Evolutionary conservation across 1,140 invertebrate genomes (phyloP), one percentile per base, ranked within the genome.

Genomic region (Drosophila ogumai): DNA sequence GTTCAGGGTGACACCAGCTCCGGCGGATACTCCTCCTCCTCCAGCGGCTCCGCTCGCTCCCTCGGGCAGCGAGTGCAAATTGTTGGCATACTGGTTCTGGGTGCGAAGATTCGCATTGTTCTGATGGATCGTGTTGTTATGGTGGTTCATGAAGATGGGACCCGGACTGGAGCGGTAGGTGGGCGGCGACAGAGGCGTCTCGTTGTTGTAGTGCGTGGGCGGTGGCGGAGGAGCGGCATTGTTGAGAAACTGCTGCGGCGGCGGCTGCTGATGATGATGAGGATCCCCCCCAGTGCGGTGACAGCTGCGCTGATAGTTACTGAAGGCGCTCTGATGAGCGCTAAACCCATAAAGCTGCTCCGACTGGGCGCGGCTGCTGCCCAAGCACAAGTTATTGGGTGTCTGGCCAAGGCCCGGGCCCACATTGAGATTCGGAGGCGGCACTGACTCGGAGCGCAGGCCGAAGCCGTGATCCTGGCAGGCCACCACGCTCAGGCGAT

Each of bases 1-100:
- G 92, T 97, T 97, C 15, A 97, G 93, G 12, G 96, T 95, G 93
- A 65, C 59, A 17, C 56, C 61, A 13, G 19, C 19, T 6, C 61
- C 38, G 6, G 28, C 25, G 12, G 65, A 79, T 84, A 56, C 84
- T 90, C 92, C 56, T 81, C 58, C 84, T 87, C 92, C 54, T 43
- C 76, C 43, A 25, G 52, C 32, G 13, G 44, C 55, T 32, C 38
- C 36, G 15, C 54, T 55, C 9, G 54, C 61, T 15, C 54, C 56
- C 47, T 88, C 84, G 8, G 85, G 77, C 68, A 84, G 36, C 1
- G 84, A 68, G 54, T 91, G 91, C 71, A 91, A 64, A 36, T 92
- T 91, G 68, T 88, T 92, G 2, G 91, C 91, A 47, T 91, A 77
- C 43, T 91, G 90, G 56, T 92, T 92, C 64, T 92, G 91, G 13